A percentile compares a stretch with the other conserved stretches of the same genome.
Conservation (phyloP, 2,113 vertebrate species). For the Oophaga pumilio region DNA sequence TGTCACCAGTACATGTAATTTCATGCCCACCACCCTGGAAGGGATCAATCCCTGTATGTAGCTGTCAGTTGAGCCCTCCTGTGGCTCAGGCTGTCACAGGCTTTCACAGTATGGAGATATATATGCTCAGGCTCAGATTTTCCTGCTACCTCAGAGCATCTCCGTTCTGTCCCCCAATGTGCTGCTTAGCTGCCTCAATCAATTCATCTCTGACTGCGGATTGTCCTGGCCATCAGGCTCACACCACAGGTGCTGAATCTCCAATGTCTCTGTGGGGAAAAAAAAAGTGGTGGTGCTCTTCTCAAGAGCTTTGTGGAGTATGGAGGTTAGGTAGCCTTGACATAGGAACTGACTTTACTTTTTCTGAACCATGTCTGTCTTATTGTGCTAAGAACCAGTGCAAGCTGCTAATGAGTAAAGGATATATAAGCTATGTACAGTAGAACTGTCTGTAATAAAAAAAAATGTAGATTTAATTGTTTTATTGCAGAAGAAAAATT, state of each 20-base stretch:
- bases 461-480: no score
- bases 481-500: no score
- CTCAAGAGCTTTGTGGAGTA: not conserved
- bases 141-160: not conserved
- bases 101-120: constrained; percentile 30
- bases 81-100: constrained; percentile 45
- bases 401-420: no score
- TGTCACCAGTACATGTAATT: constrained; percentile 27
- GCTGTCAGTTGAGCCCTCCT: constrained; percentile 58
- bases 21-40: constrained; percentile 22
- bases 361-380: not conserved
- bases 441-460: no score
- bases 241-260: constrained; percentile 48
- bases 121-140: constrained; percentile 24
- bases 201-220: constrained; percentile 52
- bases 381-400: not conserved
- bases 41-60: constrained; percentile 44
- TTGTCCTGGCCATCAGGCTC: constrained; percentile 41
- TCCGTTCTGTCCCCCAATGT: constrained; percentile 22
- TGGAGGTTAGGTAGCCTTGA: not conserved
- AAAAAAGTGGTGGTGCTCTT: not conserved
- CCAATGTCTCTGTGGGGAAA: constrained; percentile 19
- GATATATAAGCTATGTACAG: no score
- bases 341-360: not conserved
- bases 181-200: constrained; percentile 51